phyloP scores from a whole-genome alignment of 2,888 invertebrate species.

The Cyaniris semiargus region DNA sequence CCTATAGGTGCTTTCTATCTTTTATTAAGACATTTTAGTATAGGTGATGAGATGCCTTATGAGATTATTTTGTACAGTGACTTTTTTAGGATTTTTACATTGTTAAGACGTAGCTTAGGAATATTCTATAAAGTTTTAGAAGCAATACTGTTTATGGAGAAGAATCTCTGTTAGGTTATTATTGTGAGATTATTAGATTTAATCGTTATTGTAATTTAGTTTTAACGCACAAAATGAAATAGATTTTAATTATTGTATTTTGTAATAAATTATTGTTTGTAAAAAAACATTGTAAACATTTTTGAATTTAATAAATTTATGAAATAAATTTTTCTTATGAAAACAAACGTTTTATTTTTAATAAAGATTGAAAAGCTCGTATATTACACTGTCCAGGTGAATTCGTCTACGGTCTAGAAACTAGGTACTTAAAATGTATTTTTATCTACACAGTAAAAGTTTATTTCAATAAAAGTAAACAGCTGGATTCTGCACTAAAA shows the following conservation, averaged over 20 bases:
- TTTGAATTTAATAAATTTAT: conserved; percentile 65
- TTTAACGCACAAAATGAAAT: conserved; percentile 66
- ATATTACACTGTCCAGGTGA: not conserved
- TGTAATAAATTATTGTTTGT: conserved; percentile 78
- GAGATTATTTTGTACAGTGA: conserved; percentile 70
- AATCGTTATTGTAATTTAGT: conserved; percentile 65
- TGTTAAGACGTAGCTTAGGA: conserved; percentile 46
- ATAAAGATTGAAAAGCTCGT: not conserved
- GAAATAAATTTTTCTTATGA: conserved; percentile 66
- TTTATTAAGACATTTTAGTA: conserved; percentile 29
- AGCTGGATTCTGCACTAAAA: not conserved
- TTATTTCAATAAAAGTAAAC: too few species aligned
- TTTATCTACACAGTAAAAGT: too few species aligned
- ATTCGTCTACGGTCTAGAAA: not conserved
- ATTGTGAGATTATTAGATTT: conserved; percentile 73
- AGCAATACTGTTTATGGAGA: conserved; percentile 54
- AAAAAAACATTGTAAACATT: conserved; percentile 60
- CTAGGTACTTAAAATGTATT: not conserved
- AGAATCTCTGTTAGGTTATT: conserved; percentile 67
- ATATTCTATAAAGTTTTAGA: conserved; percentile 44
- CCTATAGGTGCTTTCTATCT: conserved; percentile 38
- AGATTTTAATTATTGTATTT: conserved; percentile 58
- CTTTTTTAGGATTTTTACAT: conserved; percentile 68
- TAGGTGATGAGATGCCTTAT: conserved; percentile 38
- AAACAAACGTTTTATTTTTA: conserved; percentile 39